Percentiles rank a stretch among this genome's conserved stretches.
phyloP scores from a whole-genome alignment of 2,797 vertebrate genomes.

The Melanotaenia trifasciata region DNA sequence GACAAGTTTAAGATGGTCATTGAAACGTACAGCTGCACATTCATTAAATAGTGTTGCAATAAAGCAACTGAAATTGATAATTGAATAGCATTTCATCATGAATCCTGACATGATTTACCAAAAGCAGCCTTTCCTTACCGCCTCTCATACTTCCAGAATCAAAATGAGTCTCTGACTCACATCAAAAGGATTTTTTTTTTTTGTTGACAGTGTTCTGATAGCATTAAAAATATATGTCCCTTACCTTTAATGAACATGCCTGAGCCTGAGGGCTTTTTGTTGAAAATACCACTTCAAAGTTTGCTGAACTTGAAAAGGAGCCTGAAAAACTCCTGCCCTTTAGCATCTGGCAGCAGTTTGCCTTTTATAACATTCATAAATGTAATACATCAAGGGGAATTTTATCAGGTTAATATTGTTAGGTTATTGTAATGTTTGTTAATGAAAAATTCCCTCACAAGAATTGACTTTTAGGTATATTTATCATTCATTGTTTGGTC shows the following conservation, averaged over 20 bases:
- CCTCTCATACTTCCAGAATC: conserved; percentile 39
- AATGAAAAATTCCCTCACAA: conserved; percentile 43
- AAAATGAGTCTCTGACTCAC: conserved; percentile 23
- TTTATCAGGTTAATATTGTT: conserved; percentile 4
- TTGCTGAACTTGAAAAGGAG: conserved; percentile 37
- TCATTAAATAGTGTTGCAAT: background rate
- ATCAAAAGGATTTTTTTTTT: conserved; percentile 58
- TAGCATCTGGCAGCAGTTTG: conserved; percentile 46
- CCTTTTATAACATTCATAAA: conserved; percentile 45
- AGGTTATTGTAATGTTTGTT: conserved; percentile 35
- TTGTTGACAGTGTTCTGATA: conserved; percentile 63
- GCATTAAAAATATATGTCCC: conserved; percentile 74
- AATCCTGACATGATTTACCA: conserved; percentile 37
- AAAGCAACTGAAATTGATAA: conserved; percentile 5
- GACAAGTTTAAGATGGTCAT: background rate
- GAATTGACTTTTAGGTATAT: conserved; percentile 40
- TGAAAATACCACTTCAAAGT: conserved; percentile 73
- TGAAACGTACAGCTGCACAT: background rate
- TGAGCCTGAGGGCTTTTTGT: conserved; percentile 56
- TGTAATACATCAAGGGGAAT: conserved; percentile 42
- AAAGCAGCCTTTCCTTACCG: conserved; percentile 29
- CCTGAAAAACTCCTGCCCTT: conserved; percentile 45
- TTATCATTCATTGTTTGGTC: conserved; percentile 38
- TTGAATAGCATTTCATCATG: conserved; percentile 22
- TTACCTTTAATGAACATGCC: conserved; percentile 72